Base-by-base conservation (phyloP, 2,113 vertebrate species). In the Gymnogyps californianus region DNA sequence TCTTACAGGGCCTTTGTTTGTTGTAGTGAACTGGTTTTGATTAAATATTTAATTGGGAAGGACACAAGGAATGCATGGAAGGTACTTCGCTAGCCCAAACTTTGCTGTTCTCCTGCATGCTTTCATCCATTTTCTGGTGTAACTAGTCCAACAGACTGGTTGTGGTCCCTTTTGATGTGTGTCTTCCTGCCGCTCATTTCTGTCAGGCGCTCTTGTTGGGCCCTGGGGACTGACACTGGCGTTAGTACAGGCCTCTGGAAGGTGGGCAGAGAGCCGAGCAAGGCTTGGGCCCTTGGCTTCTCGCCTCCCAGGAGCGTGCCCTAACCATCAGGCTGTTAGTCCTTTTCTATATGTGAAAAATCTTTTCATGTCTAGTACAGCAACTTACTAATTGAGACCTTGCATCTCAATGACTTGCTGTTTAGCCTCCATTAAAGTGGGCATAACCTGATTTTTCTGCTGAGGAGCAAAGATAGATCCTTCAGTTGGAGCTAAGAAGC, bases 151-250 rank as follows among this genome's bases (percentile, higher is more conserved):
- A 21, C 16, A 52, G 21, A 16, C 13, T 38, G 38, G 38, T 38
- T 38, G 38, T 38, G 38, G 38, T 38, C 38, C 42, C 7, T 11
- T 80, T 21, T 13, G 25, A 20, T 28, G 10, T 21, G 4, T 12
- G 16, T 40, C 47, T 83, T 34, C 13, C 57, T 42, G 29, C 19
- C 0, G 0, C 16, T 72, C 10, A 19, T 67, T 55, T 78, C 65
- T 67, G 15, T 61, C 36, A 10, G 29, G 24, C 1, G 2, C 47
- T 47, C 21, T 69, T 1, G 0, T 1, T 17, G 55, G 34, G 29
- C 44, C 13, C 8, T 8, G 47, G 29, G 16, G 36, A 34, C 25
- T 0, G 3, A 42, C 2, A 10, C 49, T 70, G 32, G 25, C 2
- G 0, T 22, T 38, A 24, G 42, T 31, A 57, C 8, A 16, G 36